A percentile compares a stretch with the other conserved stretches of the same genome.
These are phyloP conservation scores for Limonius californicus DNA, from an alignment of 1,140 invertebrate species.

Conservation along the genomic window DNA sequence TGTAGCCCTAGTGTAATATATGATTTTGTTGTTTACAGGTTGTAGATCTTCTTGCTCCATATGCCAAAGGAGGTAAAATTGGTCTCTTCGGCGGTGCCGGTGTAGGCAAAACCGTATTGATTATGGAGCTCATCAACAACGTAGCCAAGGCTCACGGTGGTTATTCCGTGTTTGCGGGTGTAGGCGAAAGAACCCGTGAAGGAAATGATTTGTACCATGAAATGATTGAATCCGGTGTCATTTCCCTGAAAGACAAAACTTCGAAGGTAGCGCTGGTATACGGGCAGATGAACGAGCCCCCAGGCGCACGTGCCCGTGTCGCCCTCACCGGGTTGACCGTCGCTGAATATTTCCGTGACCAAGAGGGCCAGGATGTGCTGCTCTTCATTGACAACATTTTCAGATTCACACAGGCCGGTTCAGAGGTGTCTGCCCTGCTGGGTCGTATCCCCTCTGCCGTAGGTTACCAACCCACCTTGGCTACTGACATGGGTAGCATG, in stretches of 20 bases:
- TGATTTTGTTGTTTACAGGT: not conserved
- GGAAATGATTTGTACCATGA: constrained; percentile 97
- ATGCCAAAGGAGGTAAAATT: constrained; percentile 98
- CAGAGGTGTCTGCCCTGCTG: constrained; percentile 94
- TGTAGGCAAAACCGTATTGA: constrained; percentile 98
- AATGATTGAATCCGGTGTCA: constrained; percentile 99
- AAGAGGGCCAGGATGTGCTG: constrained; percentile 98
- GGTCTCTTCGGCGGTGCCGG: constrained; percentile 98
- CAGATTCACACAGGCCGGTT: constrained; percentile 99
- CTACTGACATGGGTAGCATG: constrained; percentile 99
- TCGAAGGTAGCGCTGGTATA: constrained; percentile 96
- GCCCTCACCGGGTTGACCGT: constrained; percentile 93
- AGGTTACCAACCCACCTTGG: constrained; percentile 96
- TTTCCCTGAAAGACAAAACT: constrained; percentile 84
- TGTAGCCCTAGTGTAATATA: too few species aligned
- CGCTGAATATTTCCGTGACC: constrained; percentile 98
- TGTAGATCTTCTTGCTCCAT: constrained; percentile 93
- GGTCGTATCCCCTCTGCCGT: constrained; percentile 99
- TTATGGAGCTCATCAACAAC: constrained; percentile 99
- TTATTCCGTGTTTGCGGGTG: constrained; percentile 99
- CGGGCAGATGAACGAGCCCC: constrained; percentile 99
- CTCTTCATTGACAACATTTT: constrained; percentile 99
- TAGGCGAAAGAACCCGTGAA: constrained; percentile 97
- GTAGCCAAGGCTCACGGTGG: constrained; percentile 99
- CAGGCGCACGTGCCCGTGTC: constrained; percentile 96